These are phyloP conservation scores for Canis aureus DNA, from an alignment of 2,113 vertebrate genomes.

Conservation along the genomic window DNA sequence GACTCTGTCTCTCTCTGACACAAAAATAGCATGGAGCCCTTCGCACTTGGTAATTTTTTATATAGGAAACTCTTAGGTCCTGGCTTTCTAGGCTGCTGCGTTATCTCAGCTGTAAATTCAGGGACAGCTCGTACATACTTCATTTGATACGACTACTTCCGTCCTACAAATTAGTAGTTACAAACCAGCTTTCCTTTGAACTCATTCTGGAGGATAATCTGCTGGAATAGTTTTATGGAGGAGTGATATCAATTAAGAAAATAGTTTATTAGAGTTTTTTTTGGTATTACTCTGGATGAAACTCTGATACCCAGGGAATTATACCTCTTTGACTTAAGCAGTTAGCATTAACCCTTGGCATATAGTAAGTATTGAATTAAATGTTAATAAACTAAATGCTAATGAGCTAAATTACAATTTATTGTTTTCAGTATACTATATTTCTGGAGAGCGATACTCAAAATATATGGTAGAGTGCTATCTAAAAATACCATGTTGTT, in stretches of 20 bases:
- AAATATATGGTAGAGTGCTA: not conserved
- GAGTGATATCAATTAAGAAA: not conserved
- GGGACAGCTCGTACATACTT: not conserved
- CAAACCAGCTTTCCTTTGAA: not conserved
- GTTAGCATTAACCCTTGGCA: not conserved
- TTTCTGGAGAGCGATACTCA: not conserved
- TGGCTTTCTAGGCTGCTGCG: not conserved
- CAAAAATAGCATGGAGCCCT: not conserved
- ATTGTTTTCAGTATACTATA: not conserved
- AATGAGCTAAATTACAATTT: not conserved
- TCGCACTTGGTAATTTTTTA: not conserved
- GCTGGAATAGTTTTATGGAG: not conserved
- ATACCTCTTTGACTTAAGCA: not conserved
- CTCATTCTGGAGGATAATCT: not conserved
- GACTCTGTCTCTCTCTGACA: not conserved
- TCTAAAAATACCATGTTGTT: not conserved
- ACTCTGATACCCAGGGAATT: not conserved
- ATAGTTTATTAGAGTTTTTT: not conserved
- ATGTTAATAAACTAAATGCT: constrained; percentile 8
- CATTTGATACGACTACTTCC: not conserved
- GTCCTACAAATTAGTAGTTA: not conserved
- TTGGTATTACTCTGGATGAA: constrained; percentile 7
- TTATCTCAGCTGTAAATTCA: not conserved
- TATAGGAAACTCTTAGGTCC: not conserved
- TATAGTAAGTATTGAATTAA: not conserved